Base-by-base conservation (phyloP, 2,888 invertebrate species). In the Macrophya annulata region DNA sequence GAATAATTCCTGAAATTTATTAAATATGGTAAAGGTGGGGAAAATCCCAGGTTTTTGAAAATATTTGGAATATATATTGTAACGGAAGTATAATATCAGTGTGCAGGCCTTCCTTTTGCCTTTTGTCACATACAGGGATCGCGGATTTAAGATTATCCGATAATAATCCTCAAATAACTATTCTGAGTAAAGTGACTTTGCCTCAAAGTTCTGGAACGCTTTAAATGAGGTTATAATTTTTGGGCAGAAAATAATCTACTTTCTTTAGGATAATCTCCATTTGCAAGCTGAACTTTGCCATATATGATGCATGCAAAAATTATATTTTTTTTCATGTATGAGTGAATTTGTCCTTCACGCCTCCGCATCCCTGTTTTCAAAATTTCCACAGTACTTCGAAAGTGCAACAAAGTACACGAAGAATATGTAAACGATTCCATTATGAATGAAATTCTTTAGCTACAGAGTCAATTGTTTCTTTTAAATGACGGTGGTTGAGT, bases 31-130 rank as follows among this genome's bases (percentile, higher is more conserved):
- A 37, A 40, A 43, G 15, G 81, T 51, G 43, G 1, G 62, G 81
- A 81, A 62, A 81, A 31, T 43, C n/a, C 62, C 81, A 81, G 43
- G 37, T 81, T 81, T 81, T 62, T 51, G 12, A 31, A n/a, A 31
- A 51, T 76, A 48, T 76, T 76, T 51, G 12, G 8, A 43, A 55
- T 48, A 76, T 8, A 10, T 31, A 43, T 76, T 76, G 21, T 31
- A 51, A 31, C 10, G 21, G 6, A 48, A 48, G 25, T 51, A 12
- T 51, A 9, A 76, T 6, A n/a, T 8, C n/a, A 43, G 5, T n/a
- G 8, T 6, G 55, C n/a, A 12, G 8, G 21, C 25, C 45, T 74
- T 45, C 45, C 72, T 31, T 74, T 45, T 17, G 15, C 37, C 74
- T 21, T 45, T 21, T 37, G 12, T 62, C 62, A 3, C 8, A 15